Conservation (phyloP, 2,888 invertebrate species). For the Phengaris arion region DNA sequence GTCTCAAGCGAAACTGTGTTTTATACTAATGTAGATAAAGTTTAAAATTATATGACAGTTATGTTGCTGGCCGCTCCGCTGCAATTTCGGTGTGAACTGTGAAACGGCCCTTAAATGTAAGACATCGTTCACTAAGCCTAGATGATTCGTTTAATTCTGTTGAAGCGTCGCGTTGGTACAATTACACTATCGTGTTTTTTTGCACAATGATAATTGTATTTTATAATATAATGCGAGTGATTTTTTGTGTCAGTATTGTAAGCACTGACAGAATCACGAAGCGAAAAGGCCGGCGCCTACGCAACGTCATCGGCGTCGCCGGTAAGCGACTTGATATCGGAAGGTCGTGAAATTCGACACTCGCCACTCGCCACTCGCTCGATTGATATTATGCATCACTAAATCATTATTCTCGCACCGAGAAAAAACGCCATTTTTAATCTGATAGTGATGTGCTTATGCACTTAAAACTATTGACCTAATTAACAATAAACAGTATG, state of each 20-base stretch:
- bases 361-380: slow-evolving; percentile 62
- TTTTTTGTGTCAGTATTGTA: background rate
- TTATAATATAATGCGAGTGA: background rate
- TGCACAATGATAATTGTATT: background rate
- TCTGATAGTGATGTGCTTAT: slow-evolving; percentile 5
- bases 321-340: slow-evolving; percentile 71
- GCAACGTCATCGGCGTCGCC: slow-evolving; percentile 66
- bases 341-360: slow-evolving; percentile 75
- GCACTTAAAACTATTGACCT: background rate
- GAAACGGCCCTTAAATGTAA: too few species aligned
- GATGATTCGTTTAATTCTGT: background rate
- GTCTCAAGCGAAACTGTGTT: too few species aligned
- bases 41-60: too few species aligned
- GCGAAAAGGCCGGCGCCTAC: slow-evolving; percentile 55
- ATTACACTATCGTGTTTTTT: background rate
- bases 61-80: too few species aligned
- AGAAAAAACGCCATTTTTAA: slow-evolving; percentile 2
- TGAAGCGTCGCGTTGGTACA: background rate
- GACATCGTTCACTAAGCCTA: too few species aligned
- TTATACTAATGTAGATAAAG: too few species aligned
- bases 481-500: background rate
- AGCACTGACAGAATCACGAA: background rate
- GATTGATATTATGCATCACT: slow-evolving; percentile 47
- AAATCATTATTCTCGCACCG: slow-evolving; percentile 32
- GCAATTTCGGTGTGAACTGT: too few species aligned